phyloP scores from a whole-genome alignment of 2,113 vertebrate genomes.

The Anoplopoma fimbria region DNA sequence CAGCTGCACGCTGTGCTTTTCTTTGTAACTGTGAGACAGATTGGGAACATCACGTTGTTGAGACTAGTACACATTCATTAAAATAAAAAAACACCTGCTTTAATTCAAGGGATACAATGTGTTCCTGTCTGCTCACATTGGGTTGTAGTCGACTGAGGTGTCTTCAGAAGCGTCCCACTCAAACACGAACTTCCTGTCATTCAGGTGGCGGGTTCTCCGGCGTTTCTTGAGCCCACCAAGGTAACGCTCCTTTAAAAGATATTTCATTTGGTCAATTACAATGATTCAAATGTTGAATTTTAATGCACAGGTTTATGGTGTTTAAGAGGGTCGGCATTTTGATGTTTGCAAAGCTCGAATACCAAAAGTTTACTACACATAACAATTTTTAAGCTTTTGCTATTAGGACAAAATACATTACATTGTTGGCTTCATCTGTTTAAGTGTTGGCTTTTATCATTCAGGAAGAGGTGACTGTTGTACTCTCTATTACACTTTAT shows the following conservation, averaged over 20 bases:
- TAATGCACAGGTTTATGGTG: background rate
- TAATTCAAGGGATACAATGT: background rate
- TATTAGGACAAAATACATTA: too few species aligned
- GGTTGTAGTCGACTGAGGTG: constrained; percentile 96
- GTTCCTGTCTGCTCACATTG: constrained; percentile 86
- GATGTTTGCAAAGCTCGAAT: background rate
- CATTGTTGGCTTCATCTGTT: too few species aligned
- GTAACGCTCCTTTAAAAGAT: constrained; percentile 90
- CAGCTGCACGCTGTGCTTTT: constrained; percentile 95
- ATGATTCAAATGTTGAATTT: background rate
- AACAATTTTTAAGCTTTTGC: too few species aligned
- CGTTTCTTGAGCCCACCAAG: constrained; percentile 96
- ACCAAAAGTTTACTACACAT: background rate
- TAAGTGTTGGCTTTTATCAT: too few species aligned
- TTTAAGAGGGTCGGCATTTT: background rate
- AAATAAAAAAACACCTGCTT: background rate
- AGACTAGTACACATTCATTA: background rate
- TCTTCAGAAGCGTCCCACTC: constrained; percentile 99
- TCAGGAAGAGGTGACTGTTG: too few species aligned
- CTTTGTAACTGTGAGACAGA: constrained; percentile 89
- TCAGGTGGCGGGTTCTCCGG: constrained; percentile 93
- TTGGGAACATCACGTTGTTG: background rate
- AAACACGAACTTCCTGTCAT: constrained; percentile 98
- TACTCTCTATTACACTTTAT: too few species aligned
- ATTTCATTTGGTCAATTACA: background rate